Base-by-base conservation (phyloP, 2,113 vertebrate species). In the Chamaea fasciata region DNA sequence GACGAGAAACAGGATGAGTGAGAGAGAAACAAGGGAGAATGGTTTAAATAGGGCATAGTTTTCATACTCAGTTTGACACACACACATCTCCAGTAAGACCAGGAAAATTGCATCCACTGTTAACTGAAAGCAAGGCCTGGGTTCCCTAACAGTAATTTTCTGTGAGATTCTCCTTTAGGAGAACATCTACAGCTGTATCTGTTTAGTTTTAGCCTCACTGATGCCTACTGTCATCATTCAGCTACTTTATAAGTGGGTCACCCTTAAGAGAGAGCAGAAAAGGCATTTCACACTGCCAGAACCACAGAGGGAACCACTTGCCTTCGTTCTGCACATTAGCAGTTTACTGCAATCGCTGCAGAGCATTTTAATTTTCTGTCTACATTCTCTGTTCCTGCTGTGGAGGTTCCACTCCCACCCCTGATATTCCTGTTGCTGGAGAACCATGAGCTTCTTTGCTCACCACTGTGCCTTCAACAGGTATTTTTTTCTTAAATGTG, bases 391-490 rank as follows among this genome's bases (percentile, higher is more conserved):
- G 31, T 26, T 49, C 74, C 63, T 28, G 47, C 41, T 67, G 41
- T 5, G 65, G 60, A 42, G 23, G 2, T 6, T 49, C 46, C 27
- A n/a, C 42, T 77, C 57, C 74, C 64, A 42, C 11, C 37, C 52
- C 57, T 37, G 37, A 8, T 39, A n/a, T 12, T 52, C 39, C 37
- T 9, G 16, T 2, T 7, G 16, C 11, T n/a, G 52, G 13, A 53
- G n/a, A 91, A 50, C 52, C 75, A 46, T 2, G 1, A 9, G 30
- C 18, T 47, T 4, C 73, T 78, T 4, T 59, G n/a, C 62, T 89
- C 70, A 11, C 73, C 42, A 18, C 67, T 92, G 15, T 55, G 68
- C 44, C 83, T 89, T 92, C 96, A 94, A 93, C 89, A 94, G 88
- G 95, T 94, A 87, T 13, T 52, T 89, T 90, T 76, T 82, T 55